Conservation (phyloP, 2,888 invertebrate species). For the Resseliella maxima region DNA sequence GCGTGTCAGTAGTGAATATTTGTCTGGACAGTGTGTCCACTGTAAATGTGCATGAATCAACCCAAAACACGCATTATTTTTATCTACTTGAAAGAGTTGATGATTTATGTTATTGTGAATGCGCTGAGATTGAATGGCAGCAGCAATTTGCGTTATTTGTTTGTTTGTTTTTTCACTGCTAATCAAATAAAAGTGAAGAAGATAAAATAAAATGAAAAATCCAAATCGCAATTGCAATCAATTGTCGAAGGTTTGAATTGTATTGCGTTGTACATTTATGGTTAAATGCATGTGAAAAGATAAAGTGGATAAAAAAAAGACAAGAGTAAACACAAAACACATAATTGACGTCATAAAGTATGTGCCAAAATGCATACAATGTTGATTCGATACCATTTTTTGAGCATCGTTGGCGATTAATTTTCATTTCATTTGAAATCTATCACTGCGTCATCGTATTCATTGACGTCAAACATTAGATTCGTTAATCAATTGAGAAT, state of each 20-base stretch:
- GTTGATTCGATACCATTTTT: conserved; percentile 49
- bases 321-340: background rate
- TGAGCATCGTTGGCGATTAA: conserved; percentile 2
- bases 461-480: background rate
- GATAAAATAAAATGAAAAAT: background rate
- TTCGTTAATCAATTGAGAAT: background rate
- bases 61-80: conserved; percentile 1
- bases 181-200: conserved; percentile 42
- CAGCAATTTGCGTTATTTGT: background rate
- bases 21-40: background rate
- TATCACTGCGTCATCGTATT: background rate
- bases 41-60: background rate
- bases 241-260: background rate
- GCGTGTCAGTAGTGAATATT: background rate
- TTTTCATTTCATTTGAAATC: conserved; percentile 8
- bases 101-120: conserved; percentile 44
- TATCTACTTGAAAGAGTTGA: conserved; percentile 42
- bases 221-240: conserved; percentile 24
- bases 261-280: background rate
- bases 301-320: background rate
- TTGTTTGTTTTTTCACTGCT: conserved; percentile 19
- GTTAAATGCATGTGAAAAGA: background rate
- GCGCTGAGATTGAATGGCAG: background rate
- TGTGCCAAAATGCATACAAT: conserved; percentile 16
- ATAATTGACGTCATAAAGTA: conserved; percentile 41